Evolutionary conservation across 2,888 invertebrate species (phyloP).

Genomic region (Cylindroiulus punctatus): DNA sequence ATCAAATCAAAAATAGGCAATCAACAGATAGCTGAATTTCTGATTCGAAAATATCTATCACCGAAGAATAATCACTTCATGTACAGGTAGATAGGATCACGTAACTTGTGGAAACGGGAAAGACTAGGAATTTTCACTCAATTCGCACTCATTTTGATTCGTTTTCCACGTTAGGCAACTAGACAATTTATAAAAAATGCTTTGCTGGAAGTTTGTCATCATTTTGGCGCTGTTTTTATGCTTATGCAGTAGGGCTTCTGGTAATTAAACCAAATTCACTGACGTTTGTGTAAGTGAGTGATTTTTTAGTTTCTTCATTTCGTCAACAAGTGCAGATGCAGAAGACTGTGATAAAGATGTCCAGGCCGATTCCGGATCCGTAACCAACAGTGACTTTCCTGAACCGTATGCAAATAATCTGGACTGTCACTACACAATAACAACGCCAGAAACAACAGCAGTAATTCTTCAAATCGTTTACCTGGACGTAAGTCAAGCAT

Average conservation of each 20-base stretch:
- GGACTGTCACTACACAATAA: neutral
- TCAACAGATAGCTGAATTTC: neutral
- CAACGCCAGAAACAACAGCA: neutral
- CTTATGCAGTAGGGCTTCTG: neutral
- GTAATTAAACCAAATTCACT: neutral
- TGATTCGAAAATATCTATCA: neutral
- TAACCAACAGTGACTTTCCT: neutral
- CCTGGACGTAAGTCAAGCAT: neutral
- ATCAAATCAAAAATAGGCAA: neutral
- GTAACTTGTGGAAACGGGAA: neutral
- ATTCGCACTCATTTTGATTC: neutral
- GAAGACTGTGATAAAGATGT: neutral
- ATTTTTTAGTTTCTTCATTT: neutral
- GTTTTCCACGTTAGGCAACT: neutral
- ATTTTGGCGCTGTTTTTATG: neutral
- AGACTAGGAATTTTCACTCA: neutral
- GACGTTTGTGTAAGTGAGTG: neutral
- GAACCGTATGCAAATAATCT: neutral
- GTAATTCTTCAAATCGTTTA: neutral
- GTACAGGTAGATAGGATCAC: neutral
- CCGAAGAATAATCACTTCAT: neutral
- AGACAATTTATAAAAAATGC: neutral
- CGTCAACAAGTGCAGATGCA: neutral
- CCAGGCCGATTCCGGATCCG: neutral
- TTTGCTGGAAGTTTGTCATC: neutral